Percentiles rank a stretch among this genome's conserved stretches.
Conservation (phyloP, 2,797 vertebrate species). For the Takifugu rubripes region DNA sequence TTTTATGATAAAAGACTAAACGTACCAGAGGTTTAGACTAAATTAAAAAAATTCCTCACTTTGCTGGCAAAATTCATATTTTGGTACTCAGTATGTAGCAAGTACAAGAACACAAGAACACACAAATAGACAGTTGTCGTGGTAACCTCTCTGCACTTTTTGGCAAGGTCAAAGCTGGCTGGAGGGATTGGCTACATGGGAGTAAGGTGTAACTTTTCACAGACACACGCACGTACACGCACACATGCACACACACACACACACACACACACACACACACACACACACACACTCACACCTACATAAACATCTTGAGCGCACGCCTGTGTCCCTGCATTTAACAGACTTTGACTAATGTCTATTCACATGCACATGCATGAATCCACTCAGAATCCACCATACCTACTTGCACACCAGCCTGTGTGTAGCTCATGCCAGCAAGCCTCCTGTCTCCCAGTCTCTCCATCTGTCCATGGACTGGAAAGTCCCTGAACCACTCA, state of each 20-base stretch:
- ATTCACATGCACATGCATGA: conserved; percentile 17
- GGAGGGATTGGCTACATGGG: conserved; percentile 53
- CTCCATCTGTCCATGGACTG: conserved; percentile 80
- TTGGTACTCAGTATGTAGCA: too few relatives aligned
- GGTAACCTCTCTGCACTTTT: conserved; percentile 61
- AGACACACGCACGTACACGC: conserved; percentile 21
- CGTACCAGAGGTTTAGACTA: too few relatives aligned
- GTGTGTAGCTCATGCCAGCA: conserved; percentile 73
- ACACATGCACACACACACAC: conserved; percentile 16
- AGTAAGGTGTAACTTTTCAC: conserved; percentile 57
- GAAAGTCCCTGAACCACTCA: conserved; percentile 70
- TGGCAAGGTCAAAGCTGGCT: conserved; percentile 77
- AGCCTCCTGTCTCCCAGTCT: conserved; percentile 79
- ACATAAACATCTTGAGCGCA: conserved; percentile 35
- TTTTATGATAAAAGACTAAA: too few relatives aligned
- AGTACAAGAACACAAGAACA: too few relatives aligned
- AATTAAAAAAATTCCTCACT: too few relatives aligned
- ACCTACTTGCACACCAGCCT: conserved; percentile 66
- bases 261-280: conserved; percentile 23
- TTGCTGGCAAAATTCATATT: too few relatives aligned
- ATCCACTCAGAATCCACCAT: conserved; percentile 14
- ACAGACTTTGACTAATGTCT: conserved; percentile 14
- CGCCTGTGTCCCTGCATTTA: conserved; percentile 32
- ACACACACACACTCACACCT: conserved; percentile 18
- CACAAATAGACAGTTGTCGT: conserved; percentile 64